Evolutionary conservation across 1,140 invertebrate species (phyloP).

Genomic region (Lutraria rhynchaena): DNA sequence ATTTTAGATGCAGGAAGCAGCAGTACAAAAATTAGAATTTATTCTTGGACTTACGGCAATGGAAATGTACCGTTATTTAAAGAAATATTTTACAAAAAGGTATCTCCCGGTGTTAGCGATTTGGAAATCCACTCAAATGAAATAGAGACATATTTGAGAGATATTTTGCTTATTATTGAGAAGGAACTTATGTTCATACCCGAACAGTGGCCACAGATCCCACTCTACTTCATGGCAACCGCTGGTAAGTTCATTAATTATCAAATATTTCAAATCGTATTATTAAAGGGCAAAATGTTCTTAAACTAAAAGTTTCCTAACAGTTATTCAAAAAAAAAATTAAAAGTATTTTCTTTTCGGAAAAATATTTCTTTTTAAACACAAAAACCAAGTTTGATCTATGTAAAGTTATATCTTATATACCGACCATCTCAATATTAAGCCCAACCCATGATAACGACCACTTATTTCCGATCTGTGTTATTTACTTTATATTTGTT

Average conservation of each 20-base stretch:
- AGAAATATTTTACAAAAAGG: slow-evolving; percentile 48
- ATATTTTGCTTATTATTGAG: slow-evolving; percentile 68
- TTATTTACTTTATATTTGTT: too few species aligned
- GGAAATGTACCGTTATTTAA: slow-evolving; percentile 39
- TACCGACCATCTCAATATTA: too few species aligned
- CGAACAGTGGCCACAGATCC: slow-evolving; percentile 63
- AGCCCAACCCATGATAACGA: too few species aligned
- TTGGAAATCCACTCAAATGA: slow-evolving; percentile 39
- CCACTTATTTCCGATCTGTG: too few species aligned
- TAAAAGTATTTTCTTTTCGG: too few species aligned
- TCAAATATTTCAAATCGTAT: too few species aligned
- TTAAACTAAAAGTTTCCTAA: too few species aligned
- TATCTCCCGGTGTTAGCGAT: slow-evolving; percentile 64
- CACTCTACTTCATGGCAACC: slow-evolving; percentile 83
- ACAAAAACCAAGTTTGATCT: too few species aligned
- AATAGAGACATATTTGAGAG: slow-evolving; percentile 57
- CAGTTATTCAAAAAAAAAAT: too few species aligned
- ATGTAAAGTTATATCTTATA: too few species aligned
- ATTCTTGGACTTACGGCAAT: slow-evolving; percentile 45
- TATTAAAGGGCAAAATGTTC: too few species aligned
- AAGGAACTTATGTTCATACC: slow-evolving; percentile 67
- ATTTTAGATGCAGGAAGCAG: slow-evolving; percentile 71
- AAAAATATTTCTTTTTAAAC: too few species aligned
- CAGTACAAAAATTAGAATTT: slow-evolving; percentile 70
- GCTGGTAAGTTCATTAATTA: slow-evolving; percentile 77